Percentiles rank a stretch among this genome's conserved stretches.
phyloP scores from a whole-genome alignment of 2,797 vertebrate species.

The Trachops cirrhosus region DNA sequence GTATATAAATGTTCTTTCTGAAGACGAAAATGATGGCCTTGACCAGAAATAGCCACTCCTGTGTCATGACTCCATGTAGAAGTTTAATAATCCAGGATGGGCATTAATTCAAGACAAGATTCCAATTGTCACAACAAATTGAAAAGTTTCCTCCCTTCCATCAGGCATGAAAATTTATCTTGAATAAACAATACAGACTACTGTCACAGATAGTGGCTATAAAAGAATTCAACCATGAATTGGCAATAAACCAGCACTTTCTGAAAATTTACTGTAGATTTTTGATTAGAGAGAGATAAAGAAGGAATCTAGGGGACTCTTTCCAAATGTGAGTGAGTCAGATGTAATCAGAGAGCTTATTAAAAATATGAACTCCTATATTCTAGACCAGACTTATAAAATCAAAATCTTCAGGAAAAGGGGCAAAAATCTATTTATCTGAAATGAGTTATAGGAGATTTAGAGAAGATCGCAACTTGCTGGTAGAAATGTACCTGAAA shows the following conservation, averaged over 20 bases:
- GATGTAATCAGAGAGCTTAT: background rate
- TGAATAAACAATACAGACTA: conserved; percentile 26
- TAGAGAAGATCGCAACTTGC: background rate
- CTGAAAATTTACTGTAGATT: background rate
- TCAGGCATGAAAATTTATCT: background rate
- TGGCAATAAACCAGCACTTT: background rate
- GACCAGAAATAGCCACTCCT: background rate
- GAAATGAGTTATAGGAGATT: background rate
- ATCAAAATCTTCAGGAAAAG: background rate
- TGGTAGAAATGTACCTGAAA: background rate
- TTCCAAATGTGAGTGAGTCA: background rate
- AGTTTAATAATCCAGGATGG: background rate
- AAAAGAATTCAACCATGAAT: background rate
- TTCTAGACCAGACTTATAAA: background rate
- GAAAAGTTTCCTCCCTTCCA: background rate
- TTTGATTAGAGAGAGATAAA: background rate
- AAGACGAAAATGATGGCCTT: background rate
- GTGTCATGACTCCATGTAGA: background rate
- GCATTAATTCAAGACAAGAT: background rate
- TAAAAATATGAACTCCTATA: background rate
- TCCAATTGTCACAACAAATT: background rate
- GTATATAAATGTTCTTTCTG: background rate
- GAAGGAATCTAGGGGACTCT: background rate
- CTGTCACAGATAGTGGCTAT: background rate
- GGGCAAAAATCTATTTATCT: background rate